phyloP scores from a whole-genome alignment of 2,797 vertebrate species.

The Triplophysa bombifrons region DNA sequence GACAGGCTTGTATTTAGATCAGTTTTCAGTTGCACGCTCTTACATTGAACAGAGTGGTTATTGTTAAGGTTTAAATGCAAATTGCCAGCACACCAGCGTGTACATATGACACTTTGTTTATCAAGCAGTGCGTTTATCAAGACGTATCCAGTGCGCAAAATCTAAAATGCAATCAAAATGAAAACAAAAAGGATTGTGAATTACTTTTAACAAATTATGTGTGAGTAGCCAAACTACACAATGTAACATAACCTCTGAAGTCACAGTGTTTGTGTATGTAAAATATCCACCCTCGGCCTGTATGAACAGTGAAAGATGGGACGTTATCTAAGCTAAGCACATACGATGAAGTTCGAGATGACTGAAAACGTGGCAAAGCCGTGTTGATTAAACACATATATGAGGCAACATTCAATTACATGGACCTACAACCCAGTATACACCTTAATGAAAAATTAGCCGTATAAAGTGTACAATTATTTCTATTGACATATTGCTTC shows the following conservation, averaged over 20 bases:
- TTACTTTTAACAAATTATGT: not conserved
- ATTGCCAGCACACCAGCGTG: not conserved
- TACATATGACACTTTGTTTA: not conserved
- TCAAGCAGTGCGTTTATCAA: no score
- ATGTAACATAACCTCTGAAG: slow-evolving; percentile 15
- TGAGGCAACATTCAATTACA: slow-evolving; percentile 13
- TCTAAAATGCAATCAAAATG: not conserved
- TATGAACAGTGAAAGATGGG: not conserved
- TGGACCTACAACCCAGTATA: not conserved
- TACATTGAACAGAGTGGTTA: not conserved
- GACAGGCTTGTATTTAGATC: not conserved
- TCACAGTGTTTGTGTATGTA: slow-evolving; percentile 26
- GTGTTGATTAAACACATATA: not conserved
- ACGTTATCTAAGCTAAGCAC: slow-evolving; percentile 12
- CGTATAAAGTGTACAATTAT: slow-evolving; percentile 3
- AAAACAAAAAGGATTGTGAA: not conserved
- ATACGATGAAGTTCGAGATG: not conserved
- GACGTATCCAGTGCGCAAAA: not conserved
- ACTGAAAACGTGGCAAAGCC: not conserved
- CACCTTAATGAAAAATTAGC: not conserved
- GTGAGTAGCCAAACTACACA: not conserved
- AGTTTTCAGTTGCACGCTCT: not conserved
- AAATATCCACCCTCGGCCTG: not conserved
- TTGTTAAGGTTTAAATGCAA: not conserved
- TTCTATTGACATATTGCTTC: slow-evolving; percentile 15